Evolutionary conservation across 2,113 vertebrate species (phyloP), one percentile per base, ranked within the genome.

Genomic region (Sinosuthora webbiana): DNA sequence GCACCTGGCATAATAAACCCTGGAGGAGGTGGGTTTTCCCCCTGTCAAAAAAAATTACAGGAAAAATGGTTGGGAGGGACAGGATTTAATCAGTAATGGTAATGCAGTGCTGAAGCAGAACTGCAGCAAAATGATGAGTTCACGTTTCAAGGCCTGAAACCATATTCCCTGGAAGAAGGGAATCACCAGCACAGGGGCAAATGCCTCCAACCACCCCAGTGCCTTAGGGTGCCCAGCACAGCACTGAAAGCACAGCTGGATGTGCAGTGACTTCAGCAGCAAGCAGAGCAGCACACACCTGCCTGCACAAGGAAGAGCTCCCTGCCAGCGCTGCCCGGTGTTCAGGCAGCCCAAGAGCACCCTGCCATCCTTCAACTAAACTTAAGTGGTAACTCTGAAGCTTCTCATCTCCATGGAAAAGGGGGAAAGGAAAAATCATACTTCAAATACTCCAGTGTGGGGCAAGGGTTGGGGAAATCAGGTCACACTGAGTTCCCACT

Each of bases 1-100:
- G 97, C 86, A 39, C 98, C 96, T 18, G 97, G 98, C 96, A 98
- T 80, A 60, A 98, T 92, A 35, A 99, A 99, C 52, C 98, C 96
- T 44, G 98, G 95, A 94, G 98, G 98, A 47, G 98, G 93, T 31
- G 98, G 98, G 45, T 97, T 98, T 64, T 99, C 99, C 71, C 94
- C 97, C 99, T 99, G 97, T 30, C 17, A 67, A 57, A 76, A 39
- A 47, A 95, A 30, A 93, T 94, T 19, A 80, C 41, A 70, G 60
- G 50, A 74, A 83, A 95, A 94, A 87, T 21, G 44, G 52, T 8
- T 55, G 28, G 28, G 33, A 41, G n/a, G 70, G 59, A 70, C 37
- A 89, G 75, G 25, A 62, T 57, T 90, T 74, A 62, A 59, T 80
- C 42, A 37, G 73, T 10, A 81, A 22, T 1, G 11, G 87, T 23